Percentiles rank a stretch among this genome's conserved stretches.
phyloP scores from a whole-genome alignment of 2,888 invertebrate genomes.

The Lithophane leautieri region DNA sequence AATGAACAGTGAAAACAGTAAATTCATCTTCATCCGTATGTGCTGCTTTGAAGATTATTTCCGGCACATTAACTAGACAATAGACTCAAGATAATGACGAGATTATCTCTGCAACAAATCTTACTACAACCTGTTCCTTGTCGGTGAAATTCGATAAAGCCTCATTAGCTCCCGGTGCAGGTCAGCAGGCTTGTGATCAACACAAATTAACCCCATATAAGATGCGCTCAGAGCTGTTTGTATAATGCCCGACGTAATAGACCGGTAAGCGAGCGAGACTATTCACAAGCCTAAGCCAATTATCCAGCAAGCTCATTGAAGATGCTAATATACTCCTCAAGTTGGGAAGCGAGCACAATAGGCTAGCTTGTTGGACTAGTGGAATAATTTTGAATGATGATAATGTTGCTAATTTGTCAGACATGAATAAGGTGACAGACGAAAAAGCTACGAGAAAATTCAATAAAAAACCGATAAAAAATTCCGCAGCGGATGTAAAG shows the following conservation, averaged over 20 bases:
- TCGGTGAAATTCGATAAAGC: constrained; percentile 13
- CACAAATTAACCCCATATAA: constrained; percentile 31
- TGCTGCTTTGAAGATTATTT: constrained; percentile 27
- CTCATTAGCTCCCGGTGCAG: constrained; percentile 9
- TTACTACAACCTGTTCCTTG: background rate
- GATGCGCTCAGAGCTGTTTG: constrained; percentile 20
- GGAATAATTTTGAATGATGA: constrained; percentile 29
- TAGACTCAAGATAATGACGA: background rate
- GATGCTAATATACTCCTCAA: constrained; percentile 38
- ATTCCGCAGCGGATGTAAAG: constrained; percentile 12
- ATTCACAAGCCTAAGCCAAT: constrained; percentile 37
- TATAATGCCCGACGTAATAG: constrained; percentile 35
- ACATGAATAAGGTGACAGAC: constrained; percentile 6
- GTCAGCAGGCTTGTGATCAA: constrained; percentile 10
- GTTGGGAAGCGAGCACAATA: constrained; percentile 17
- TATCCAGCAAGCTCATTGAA: constrained; percentile 42
- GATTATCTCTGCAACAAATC: constrained; percentile 28
- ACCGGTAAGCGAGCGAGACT: constrained; percentile 24
- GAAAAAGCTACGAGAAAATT: constrained; percentile 19
- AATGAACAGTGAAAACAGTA: constrained; percentile 27
- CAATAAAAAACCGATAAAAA: constrained; percentile 31
- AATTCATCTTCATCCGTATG: constrained; percentile 1
- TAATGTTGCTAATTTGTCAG: constrained; percentile 44
- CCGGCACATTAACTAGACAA: constrained; percentile 16
- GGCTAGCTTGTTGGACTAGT: constrained; percentile 1